These are phyloP conservation scores for Platysteira castanea DNA, from an alignment of 2,113 vertebrate species.

Conservation along the genomic window DNA sequence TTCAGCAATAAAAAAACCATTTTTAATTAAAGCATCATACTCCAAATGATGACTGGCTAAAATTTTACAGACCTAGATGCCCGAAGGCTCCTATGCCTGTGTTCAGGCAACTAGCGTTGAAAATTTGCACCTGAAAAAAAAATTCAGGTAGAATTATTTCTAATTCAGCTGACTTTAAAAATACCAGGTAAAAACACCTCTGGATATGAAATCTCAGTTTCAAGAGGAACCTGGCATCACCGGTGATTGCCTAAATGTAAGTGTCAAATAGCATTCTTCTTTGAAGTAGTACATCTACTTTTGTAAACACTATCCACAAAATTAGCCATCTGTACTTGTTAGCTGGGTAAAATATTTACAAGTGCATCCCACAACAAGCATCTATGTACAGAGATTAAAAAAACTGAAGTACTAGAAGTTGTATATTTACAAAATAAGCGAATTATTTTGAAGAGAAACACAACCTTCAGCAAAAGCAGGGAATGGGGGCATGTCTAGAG, in stretches of 20 bases:
- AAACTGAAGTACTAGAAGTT: constrained; percentile 60
- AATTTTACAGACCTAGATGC: constrained; percentile 65
- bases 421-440: constrained; percentile 65
- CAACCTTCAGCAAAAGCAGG: constrained; percentile 60
- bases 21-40: not conserved
- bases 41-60: constrained; percentile 51
- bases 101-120: constrained; percentile 16
- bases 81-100: not conserved
- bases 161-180: constrained; percentile 54
- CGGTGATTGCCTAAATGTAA: constrained; percentile 63
- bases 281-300: constrained; percentile 75
- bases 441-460: constrained; percentile 60
- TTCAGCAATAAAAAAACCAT: constrained; percentile 14
- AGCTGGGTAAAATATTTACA: constrained; percentile 74
- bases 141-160: constrained; percentile 56
- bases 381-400: constrained; percentile 75
- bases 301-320: constrained; percentile 81
- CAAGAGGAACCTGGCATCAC: constrained; percentile 68
- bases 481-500: constrained; percentile 28
- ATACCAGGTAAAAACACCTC: constrained; percentile 62
- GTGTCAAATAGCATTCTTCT: constrained; percentile 71
- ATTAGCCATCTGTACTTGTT: constrained; percentile 75
- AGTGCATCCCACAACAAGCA: constrained; percentile 76
- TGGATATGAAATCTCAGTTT: constrained; percentile 56
- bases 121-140: constrained; percentile 51